Conservation (phyloP, 30 jellyfish, hydroid and myxozoan species). For the Pelagia noctiluca region DNA sequence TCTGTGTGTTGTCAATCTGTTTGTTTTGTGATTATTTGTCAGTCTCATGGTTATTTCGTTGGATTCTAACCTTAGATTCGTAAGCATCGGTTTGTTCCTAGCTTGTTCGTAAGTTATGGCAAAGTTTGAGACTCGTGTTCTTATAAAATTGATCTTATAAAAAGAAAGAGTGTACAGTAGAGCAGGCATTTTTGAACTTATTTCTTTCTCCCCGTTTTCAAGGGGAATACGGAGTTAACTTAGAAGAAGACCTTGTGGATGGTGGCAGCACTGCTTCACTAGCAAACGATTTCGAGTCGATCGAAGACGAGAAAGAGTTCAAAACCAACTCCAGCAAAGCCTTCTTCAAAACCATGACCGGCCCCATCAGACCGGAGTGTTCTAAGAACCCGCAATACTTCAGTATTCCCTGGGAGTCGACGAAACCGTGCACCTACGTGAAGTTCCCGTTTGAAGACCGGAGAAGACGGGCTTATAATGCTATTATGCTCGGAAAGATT, state of each 20-base stretch:
- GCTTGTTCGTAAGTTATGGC: no score
- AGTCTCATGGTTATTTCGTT: no score
- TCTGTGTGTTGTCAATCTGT: no score
- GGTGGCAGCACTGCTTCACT: constrained; percentile 26
- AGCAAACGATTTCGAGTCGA: constrained; percentile 8
- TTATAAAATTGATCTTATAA: no score
- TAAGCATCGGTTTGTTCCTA: no score
- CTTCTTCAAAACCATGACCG: constrained; percentile 75
- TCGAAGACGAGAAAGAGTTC: constrained; percentile 67
- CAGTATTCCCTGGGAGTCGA: constrained; percentile 78
- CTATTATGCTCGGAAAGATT: constrained; percentile 76
- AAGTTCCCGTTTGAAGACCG: constrained; percentile 96
- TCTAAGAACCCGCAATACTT: constrained; percentile 68
- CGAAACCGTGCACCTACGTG: constrained; percentile 87
- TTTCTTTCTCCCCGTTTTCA: no score
- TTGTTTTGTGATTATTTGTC: no score
- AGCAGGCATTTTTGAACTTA: no score
- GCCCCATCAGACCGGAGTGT: constrained; percentile 73
- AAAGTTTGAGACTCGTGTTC: no score
- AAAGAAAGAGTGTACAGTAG: no score
- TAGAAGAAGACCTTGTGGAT: constrained; percentile 61
- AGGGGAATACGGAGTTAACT: constrained; percentile 92
- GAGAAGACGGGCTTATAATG: constrained; percentile 84
- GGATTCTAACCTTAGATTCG: no score
- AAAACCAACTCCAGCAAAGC: constrained; percentile 58